phyloP scores from a whole-genome alignment of 2,113 vertebrate species.

The Patagioenas fasciata region DNA sequence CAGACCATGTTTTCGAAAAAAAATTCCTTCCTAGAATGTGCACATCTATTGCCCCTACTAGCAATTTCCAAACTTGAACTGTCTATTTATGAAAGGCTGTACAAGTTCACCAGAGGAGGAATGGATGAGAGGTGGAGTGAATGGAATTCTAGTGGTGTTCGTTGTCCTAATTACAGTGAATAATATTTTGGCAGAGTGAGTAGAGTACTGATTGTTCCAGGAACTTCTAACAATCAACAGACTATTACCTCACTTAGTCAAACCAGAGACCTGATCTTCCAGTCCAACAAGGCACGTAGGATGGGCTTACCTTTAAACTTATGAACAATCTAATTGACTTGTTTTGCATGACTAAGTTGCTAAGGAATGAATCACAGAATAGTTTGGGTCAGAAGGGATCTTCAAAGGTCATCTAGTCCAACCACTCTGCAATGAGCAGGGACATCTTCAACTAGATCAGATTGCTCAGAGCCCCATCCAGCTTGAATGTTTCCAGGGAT shows the following conservation, averaged over 20 bases:
- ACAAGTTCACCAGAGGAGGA: neutral
- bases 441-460: no score
- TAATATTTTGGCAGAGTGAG: constrained; percentile 25
- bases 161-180: constrained; percentile 22
- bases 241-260: constrained; percentile 28
- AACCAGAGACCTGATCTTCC: constrained; percentile 35
- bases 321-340: neutral
- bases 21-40: neutral
- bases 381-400: no score
- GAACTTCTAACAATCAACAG: constrained; percentile 23
- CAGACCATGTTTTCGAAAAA: neutral
- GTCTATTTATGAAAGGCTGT: neutral
- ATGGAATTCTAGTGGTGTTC: neutral
- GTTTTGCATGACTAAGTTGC: neutral
- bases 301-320: neutral
- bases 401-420: no score
- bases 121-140: neutral
- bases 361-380: neutral
- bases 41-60: neutral
- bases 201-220: neutral
- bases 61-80: neutral
- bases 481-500: no score
- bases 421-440: no score
- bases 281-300: neutral
- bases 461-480: no score